Conservation (phyloP, 2,113 vertebrate genomes). For the Amazona vittata region DNA sequence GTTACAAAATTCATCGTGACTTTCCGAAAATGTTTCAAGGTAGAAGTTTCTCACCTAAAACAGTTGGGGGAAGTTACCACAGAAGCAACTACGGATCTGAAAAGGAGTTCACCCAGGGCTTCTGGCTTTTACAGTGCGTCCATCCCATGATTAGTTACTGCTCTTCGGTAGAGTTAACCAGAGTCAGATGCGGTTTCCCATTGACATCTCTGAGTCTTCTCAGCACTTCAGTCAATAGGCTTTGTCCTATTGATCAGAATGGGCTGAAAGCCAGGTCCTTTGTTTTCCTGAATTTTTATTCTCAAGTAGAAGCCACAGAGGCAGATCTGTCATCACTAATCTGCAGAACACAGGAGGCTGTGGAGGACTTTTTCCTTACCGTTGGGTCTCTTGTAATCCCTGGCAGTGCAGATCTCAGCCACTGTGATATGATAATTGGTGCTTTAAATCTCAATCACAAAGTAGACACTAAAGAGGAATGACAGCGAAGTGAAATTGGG, state of each 20-base stretch:
- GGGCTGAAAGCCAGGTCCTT: not conserved
- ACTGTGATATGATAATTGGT: not conserved
- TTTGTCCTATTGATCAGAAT: not conserved
- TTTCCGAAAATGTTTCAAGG: not conserved
- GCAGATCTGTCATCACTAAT: not conserved
- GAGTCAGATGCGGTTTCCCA: not conserved
- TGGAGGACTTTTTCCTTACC: not conserved
- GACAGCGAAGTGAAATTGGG: not conserved
- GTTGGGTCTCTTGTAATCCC: not conserved
- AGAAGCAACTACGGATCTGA: not conserved
- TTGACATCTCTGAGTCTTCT: not conserved
- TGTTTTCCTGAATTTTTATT: not conserved
- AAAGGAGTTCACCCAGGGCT: not conserved
- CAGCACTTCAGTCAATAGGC: not conserved
- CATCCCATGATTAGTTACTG: not conserved
- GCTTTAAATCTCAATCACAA: not conserved
- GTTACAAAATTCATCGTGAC: not conserved
- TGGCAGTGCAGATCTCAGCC: not conserved
- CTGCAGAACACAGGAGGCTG: not conserved
- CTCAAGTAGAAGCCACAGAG: not conserved
- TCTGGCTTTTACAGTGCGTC: not conserved
- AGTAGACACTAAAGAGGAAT: not conserved
- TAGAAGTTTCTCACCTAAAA: not conserved
- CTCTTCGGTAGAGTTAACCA: not conserved
- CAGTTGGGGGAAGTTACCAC: not conserved